Conservation (phyloP, 1,140 invertebrate genomes). For the Orussus abietinus region DNA sequence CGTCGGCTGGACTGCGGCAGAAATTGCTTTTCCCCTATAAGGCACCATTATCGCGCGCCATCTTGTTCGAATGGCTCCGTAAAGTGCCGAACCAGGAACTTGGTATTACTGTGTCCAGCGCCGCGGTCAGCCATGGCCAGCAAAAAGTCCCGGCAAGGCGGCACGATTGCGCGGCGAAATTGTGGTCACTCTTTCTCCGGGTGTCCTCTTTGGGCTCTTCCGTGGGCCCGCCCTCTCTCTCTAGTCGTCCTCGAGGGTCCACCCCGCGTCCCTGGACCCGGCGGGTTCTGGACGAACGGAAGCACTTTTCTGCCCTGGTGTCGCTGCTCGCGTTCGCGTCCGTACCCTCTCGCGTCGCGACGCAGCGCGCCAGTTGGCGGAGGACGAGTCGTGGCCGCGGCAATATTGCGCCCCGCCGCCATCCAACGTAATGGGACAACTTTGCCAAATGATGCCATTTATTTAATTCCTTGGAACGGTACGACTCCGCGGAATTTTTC, state of each 20-base stretch:
- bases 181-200: conserved; percentile 30
- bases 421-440: conserved; percentile 33
- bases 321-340: too few relatives aligned
- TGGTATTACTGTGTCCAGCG: conserved; percentile 40
- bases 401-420: conserved; percentile 10
- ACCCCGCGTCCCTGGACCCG: too few relatives aligned
- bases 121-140: conserved; percentile 37
- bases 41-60: conserved; percentile 50
- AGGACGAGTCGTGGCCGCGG: conserved; percentile 9
- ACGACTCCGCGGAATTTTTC: conserved; percentile 28
- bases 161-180: conserved; percentile 27
- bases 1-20: conserved; percentile 29
- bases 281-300: too few relatives aligned
- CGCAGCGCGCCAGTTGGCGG: conserved; percentile 31
- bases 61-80: conserved; percentile 49
- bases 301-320: conserved; percentile 9
- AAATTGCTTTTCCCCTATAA: conserved; percentile 51
- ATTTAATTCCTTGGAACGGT: conserved; percentile 42
- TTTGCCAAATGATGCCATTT: conserved; percentile 49
- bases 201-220: conserved; percentile 5
- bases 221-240: too few relatives aligned
- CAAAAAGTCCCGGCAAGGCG: conserved; percentile 18
- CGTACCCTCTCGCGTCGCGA: too few relatives aligned
- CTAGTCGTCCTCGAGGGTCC: too few relatives aligned
- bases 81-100: conserved; percentile 38